Base-by-base conservation (phyloP, 2,113 vertebrate species). In the Climacteris rufus region DNA sequence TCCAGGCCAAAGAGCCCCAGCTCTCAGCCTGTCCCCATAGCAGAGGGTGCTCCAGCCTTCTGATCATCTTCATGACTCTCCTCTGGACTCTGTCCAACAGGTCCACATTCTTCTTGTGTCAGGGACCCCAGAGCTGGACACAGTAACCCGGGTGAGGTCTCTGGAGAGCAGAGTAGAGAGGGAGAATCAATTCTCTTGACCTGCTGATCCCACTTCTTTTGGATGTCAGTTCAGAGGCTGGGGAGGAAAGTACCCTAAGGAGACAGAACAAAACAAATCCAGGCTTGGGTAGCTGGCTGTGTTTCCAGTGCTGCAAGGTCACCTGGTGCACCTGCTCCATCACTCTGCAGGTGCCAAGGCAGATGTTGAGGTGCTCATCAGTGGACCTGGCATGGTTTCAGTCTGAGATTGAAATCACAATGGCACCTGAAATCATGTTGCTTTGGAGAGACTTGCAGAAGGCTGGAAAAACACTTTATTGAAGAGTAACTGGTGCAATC, bases 251-350 rank as follows among this genome's bases (percentile, higher is more conserved):
- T 37, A 76, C 14, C 14, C 8, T 4, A 1, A 70, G 54, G 64
- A 47, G 13, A 4, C 6, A 15, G 39, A 20, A 23, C 9, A 52
- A 35, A 24, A 16, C n/a, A 5, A 22, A 6, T 2, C 1, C 5
- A 42, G 42, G 18, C 37, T 77, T 18, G 22, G 37, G 45, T 30
- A n/a, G 15, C 47, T 65, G 87, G 21, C 30, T 60, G 44, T 11
- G 45, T 27, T 42, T 25, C 4, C 11, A 39, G 3, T 5, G 31
- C 33, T 77, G 44, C 3, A 6, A 8, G 15, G 2, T 53, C 39
- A 11, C 52, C 50, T 44, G 25, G 60, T 65, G 63, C 31, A 14
- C 87, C 86, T 78, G 49, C 50, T 83, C 45, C 60, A 4, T 30
- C 0, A 0, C 59, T 53, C 24, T 31, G 20, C 15, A 37, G 52